Conservation (phyloP, 2,888 invertebrate species). For the Troides aeacus region DNA sequence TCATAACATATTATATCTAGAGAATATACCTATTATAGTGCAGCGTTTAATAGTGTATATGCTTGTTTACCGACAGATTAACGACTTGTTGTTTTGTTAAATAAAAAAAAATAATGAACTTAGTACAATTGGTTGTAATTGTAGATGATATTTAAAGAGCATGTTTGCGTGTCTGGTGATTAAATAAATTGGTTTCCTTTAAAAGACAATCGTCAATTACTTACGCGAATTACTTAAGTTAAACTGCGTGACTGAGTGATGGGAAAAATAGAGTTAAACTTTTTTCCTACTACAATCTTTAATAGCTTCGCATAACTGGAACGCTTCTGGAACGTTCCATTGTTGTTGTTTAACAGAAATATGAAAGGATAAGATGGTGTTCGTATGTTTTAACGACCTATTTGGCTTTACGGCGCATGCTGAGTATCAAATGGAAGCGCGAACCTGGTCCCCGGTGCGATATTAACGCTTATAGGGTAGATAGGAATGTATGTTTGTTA, state of each 20-base stretch:
- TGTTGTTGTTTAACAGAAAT: slow-evolving; percentile 19
- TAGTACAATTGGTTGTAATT: slow-evolving; percentile 3
- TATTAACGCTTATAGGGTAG: slow-evolving; percentile 8
- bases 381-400: slow-evolving; percentile 25
- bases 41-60: neutral
- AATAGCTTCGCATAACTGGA: slow-evolving; percentile 15
- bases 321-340: slow-evolving; percentile 18
- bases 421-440: slow-evolving; percentile 15
- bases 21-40: no score
- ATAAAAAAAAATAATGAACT: neutral
- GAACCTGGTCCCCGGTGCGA: slow-evolving; percentile 6
- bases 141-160: slow-evolving; percentile 1
- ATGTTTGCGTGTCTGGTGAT: slow-evolving; percentile 34
- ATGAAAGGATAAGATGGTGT: slow-evolving; percentile 20
- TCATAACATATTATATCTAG: no score
- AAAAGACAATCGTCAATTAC: slow-evolving; percentile 32
- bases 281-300: slow-evolving; percentile 20
- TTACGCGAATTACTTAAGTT: slow-evolving; percentile 30
- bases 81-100: neutral
- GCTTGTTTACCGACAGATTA: neutral
- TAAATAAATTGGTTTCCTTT: slow-evolving; percentile 36
- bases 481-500: neutral
- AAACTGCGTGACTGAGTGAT: slow-evolving; percentile 34
- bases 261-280: slow-evolving; percentile 29
- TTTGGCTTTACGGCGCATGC: slow-evolving; percentile 21